Conservation (phyloP, 2,888 invertebrate species). For the Metacarcinus magister region DNA sequence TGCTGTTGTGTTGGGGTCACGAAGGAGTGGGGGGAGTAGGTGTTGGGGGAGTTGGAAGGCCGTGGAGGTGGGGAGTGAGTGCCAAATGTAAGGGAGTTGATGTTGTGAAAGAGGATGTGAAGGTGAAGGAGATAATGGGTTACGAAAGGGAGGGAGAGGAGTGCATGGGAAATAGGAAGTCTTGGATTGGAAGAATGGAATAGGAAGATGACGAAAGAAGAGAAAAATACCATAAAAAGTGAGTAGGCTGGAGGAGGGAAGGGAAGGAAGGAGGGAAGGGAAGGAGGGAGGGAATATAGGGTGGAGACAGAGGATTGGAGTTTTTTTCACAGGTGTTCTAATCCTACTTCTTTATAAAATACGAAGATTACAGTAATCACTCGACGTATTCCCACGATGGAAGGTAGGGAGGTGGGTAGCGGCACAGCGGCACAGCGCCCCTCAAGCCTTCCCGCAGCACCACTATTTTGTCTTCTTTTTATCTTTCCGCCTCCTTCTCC, state of each 20-base stretch:
- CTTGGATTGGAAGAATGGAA: background rate
- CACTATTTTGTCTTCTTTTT: background rate
- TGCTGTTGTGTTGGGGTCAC: background rate
- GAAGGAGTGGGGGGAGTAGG: background rate
- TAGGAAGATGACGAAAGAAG: background rate
- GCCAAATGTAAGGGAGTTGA: background rate
- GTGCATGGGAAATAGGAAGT: background rate
- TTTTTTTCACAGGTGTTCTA: conserved; percentile 32
- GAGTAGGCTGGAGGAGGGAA: background rate
- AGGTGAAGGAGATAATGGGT: background rate
- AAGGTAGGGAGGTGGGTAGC: background rate
- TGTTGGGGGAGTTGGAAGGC: background rate
- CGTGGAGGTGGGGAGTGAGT: background rate
- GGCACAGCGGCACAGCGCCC: background rate
- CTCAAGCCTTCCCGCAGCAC: background rate
- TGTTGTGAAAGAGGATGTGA: background rate
- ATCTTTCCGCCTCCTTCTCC: background rate
- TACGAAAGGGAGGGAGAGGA: background rate
- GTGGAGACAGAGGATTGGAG: background rate
- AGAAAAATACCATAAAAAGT: background rate
- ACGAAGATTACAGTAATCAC: conserved; percentile 41
- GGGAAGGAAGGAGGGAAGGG: background rate
- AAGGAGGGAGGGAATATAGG: background rate
- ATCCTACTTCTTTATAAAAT: conserved; percentile 27
- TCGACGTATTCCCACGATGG: conserved; percentile 40